phyloP scores from a whole-genome alignment of 1,140 invertebrate species.

The Neodiprion lecontei region DNA sequence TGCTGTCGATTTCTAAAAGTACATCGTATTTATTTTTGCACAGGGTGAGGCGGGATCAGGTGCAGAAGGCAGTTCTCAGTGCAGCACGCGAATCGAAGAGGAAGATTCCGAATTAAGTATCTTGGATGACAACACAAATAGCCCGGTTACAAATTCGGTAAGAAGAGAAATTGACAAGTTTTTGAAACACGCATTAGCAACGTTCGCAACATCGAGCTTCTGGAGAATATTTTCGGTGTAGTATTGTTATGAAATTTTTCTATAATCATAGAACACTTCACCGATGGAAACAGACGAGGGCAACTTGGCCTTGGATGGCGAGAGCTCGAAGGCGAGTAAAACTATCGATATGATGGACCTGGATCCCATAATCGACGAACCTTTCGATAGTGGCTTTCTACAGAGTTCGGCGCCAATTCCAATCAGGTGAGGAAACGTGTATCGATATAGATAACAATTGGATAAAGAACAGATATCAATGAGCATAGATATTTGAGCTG shows the following conservation, averaged over 20 bases:
- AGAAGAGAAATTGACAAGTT: slow-evolving; percentile 17
- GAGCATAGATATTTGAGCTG: not conserved
- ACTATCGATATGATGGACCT: slow-evolving; percentile 60
- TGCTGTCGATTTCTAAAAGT: slow-evolving; percentile 1
- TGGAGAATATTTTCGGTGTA: not conserved
- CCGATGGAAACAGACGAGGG: slow-evolving; percentile 47
- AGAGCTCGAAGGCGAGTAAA: slow-evolving; percentile 54
- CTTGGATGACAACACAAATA: slow-evolving; percentile 47
- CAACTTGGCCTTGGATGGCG: slow-evolving; percentile 46
- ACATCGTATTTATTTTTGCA: slow-evolving; percentile 4
- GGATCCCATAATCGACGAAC: slow-evolving; percentile 59
- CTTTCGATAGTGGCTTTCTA: slow-evolving; percentile 58
- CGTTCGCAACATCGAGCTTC: not conserved
- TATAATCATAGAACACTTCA: slow-evolving; percentile 41
- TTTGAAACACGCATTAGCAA: not conserved
- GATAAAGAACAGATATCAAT: too few species aligned
- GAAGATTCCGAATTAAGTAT: slow-evolving; percentile 53
- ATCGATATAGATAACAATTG: not conserved
- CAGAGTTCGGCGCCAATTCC: slow-evolving; percentile 60
- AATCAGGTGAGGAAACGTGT: slow-evolving; percentile 45
- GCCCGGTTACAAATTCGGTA: slow-evolving; percentile 38
- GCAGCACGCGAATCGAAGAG: slow-evolving; percentile 73
- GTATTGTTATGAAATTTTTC: slow-evolving; percentile 10
- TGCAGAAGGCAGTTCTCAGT: slow-evolving; percentile 55
- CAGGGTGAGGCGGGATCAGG: slow-evolving; percentile 48